phyloP scores from a whole-genome alignment of 2,113 vertebrate genomes.

The Patagioenas fasciata region DNA sequence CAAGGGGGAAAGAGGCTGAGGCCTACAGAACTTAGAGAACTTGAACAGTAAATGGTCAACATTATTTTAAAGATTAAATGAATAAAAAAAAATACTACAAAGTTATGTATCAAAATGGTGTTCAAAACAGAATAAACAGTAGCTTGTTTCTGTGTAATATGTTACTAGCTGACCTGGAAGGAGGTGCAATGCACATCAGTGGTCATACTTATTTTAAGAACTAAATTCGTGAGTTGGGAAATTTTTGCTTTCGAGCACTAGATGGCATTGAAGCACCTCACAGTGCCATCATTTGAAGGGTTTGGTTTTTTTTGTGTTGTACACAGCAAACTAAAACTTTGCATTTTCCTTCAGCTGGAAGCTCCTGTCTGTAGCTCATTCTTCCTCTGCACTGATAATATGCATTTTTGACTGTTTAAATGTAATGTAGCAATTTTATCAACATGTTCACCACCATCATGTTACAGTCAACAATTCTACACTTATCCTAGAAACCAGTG shows the following conservation, averaged over 20 bases:
- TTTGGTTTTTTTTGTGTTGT: not conserved
- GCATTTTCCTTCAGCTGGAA: not conserved
- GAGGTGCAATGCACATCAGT: fast-evolving
- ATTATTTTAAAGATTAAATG: not conserved
- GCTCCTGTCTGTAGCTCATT: not conserved
- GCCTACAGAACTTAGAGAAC: not conserved
- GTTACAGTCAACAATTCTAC: not conserved
- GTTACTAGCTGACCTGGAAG: not conserved
- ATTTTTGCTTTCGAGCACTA: constrained; percentile 4
- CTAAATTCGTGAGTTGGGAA: not conserved
- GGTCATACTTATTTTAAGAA: not conserved
- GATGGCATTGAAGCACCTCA: constrained; percentile 10
- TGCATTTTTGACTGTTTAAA: not conserved
- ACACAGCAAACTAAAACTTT: not conserved
- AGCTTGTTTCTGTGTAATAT: not conserved
- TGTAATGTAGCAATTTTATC: not conserved
- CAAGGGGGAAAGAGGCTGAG: not conserved
- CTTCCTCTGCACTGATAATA: not conserved
- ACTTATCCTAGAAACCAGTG: not conserved
- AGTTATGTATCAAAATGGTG: not conserved
- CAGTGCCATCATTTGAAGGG: not conserved
- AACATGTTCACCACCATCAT: not conserved
- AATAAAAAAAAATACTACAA: not conserved
- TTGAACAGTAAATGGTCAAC: not conserved
- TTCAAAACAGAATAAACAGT: not conserved